Conservation (phyloP, 2,113 vertebrate genomes). For the Paraplagusia blochii region DNA sequence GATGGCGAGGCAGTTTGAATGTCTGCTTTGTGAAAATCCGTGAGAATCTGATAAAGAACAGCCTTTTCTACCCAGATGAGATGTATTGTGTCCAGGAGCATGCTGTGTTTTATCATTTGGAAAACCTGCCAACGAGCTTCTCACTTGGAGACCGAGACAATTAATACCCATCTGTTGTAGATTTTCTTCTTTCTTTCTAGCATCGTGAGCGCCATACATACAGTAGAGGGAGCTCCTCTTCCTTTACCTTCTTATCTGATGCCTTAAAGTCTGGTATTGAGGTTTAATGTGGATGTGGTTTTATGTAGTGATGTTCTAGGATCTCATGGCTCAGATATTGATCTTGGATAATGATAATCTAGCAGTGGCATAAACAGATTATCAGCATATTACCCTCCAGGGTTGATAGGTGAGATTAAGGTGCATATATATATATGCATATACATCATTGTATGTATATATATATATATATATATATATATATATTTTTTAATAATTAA, state of each 20-base stretch:
- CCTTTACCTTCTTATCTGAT: background rate
- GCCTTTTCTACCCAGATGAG: constrained; percentile 42
- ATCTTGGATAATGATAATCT: background rate
- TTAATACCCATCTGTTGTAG: constrained; percentile 42
- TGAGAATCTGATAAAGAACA: constrained; percentile 25
- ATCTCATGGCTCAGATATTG: background rate
- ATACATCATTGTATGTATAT: too few relatives aligned
- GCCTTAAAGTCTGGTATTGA: background rate
- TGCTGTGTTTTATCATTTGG: constrained; percentile 46
- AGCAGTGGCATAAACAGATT: too few relatives aligned
- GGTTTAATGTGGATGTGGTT: background rate
- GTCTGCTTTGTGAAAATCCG: constrained; percentile 15
- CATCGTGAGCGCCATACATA: background rate
- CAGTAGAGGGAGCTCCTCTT: background rate
- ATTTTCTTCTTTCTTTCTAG: constrained; percentile 3
- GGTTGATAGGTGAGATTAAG: too few relatives aligned
- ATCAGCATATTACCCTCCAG: too few relatives aligned
- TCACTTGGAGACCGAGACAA: constrained; percentile 33
- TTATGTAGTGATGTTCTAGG: background rate
- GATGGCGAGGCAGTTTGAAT: constrained; percentile 3
- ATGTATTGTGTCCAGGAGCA: constrained; percentile 48
- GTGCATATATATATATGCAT: too few relatives aligned
- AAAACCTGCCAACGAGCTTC: constrained; percentile 55
- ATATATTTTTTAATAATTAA: too few relatives aligned
- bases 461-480: too few relatives aligned